Conservation (phyloP, 2,888 invertebrate species). For the Smittia sp. region DNA sequence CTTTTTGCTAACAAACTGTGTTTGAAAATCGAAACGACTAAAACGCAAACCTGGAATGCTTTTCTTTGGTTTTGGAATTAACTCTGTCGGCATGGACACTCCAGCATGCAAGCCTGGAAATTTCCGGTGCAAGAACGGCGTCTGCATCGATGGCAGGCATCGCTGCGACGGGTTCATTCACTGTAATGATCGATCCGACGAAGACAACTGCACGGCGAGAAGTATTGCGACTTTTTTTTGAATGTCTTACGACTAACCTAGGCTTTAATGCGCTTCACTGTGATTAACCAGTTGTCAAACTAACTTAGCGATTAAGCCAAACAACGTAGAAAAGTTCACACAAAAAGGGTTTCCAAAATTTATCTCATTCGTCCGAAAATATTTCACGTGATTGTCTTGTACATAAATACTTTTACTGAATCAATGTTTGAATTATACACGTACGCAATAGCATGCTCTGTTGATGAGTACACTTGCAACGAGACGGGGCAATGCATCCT, state of each 20-base stretch:
- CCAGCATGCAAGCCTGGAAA: slow-evolving; percentile 55
- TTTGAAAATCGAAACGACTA: neutral
- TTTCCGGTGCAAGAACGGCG: slow-evolving; percentile 64
- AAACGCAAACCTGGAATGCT: slow-evolving; percentile 14
- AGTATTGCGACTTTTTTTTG: slow-evolving; percentile 42
- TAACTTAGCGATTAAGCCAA: slow-evolving; percentile 14
- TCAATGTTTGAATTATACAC: neutral
- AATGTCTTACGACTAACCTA: slow-evolving; percentile 13
- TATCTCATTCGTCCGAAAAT: neutral
- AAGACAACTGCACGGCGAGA: slow-evolving; percentile 52
- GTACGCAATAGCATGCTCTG: slow-evolving; percentile 44
- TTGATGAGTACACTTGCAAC: slow-evolving; percentile 60
- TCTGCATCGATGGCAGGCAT: slow-evolving; percentile 57
- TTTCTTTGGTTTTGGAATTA: neutral
- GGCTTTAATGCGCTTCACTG: slow-evolving; percentile 1
- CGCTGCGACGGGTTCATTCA: slow-evolving; percentile 60
- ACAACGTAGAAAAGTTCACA: slow-evolving; percentile 27
- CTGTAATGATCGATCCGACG: slow-evolving; percentile 63
- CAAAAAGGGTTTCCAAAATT: slow-evolving; percentile 20
- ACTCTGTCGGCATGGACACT: slow-evolving; percentile 32
- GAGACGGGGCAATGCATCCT: slow-evolving; percentile 66
- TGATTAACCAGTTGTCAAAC: neutral
- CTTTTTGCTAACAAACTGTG: neutral
- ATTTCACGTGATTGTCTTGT: slow-evolving; percentile 5
- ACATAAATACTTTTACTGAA: neutral